A percentile compares a stretch with the other conserved stretches of the same genome.
Conservation (phyloP, 2,888 invertebrate genomes). For the Polydrusus cervinus region DNA sequence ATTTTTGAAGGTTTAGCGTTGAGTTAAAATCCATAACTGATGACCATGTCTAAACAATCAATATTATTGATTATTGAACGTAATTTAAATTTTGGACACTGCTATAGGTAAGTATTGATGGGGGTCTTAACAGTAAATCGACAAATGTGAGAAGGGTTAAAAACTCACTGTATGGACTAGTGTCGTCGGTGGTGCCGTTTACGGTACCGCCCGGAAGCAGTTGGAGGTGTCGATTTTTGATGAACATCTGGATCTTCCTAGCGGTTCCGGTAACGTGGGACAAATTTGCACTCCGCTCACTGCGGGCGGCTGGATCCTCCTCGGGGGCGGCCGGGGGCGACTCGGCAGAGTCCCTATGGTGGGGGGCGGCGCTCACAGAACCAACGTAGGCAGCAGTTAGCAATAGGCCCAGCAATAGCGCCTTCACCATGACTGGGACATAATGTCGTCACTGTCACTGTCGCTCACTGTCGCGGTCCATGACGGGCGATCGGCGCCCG, state of each 20-base stretch:
- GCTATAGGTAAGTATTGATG: neutral
- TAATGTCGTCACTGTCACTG: constrained; percentile 69
- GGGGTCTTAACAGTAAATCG: neutral
- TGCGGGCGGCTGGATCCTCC: constrained; percentile 70
- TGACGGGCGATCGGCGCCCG: constrained; percentile 48
- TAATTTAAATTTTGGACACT: too few species aligned
- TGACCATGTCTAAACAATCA: too few species aligned
- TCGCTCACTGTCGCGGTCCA: constrained; percentile 59
- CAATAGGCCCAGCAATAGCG: constrained; percentile 71
- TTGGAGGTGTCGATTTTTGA: constrained; percentile 88
- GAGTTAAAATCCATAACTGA: too few species aligned
- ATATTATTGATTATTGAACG: neutral
- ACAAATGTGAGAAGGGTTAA: constrained; percentile 6
- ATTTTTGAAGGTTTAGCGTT: too few species aligned
- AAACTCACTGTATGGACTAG: constrained; percentile 89
- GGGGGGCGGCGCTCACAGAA: constrained; percentile 68
- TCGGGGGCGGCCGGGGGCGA: constrained; percentile 59
- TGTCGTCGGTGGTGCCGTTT: constrained; percentile 87
- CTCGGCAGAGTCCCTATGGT: constrained; percentile 62
- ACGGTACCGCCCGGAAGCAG: constrained; percentile 89
- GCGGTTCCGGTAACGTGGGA: constrained; percentile 87
- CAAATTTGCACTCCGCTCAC: constrained; percentile 86
- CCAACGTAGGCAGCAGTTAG: constrained; percentile 70
- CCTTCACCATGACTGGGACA: constrained; percentile 73
- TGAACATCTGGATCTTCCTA: constrained; percentile 88